Percentiles rank a stretch among this genome's conserved stretches.
Evolutionary conservation across 2,113 vertebrate genomes (phyloP).

Genomic region (Pogonocichla stellata): DNA sequence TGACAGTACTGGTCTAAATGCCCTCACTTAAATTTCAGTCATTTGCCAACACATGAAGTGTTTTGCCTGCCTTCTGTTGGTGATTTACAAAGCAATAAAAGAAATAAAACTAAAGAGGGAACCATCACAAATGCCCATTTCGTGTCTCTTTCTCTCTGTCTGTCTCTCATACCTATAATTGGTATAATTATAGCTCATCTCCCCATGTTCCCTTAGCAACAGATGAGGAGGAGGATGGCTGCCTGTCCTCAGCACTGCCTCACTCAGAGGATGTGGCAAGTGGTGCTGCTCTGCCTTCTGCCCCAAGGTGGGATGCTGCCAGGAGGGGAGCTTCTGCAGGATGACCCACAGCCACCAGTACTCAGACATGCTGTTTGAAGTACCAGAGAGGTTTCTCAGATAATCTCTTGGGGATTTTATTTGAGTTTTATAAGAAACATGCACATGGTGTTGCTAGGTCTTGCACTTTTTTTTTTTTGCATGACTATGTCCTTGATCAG

Average conservation of each 20-base stretch:
- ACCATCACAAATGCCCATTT: not conserved
- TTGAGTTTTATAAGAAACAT: not conserved
- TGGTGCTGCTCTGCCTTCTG: not conserved
- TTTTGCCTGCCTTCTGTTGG: not conserved
- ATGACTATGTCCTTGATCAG: not conserved
- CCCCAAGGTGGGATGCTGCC: not conserved
- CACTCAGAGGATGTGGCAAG: not conserved
- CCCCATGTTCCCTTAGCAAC: conserved; percentile 38
- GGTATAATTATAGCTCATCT: conserved; percentile 42
- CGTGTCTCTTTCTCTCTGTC: not conserved
- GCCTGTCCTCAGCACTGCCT: not conserved
- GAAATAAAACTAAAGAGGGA: not conserved
- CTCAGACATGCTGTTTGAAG: not conserved
- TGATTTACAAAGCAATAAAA: not conserved
- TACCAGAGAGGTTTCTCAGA: not conserved
- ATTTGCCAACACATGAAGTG: accelerated
- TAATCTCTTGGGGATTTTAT: not conserved
- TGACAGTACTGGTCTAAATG: not conserved
- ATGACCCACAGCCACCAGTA: not conserved
- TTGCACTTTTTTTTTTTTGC: not conserved
- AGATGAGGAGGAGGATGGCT: conserved; percentile 36
- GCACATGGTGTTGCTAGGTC: not conserved
- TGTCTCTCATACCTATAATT: conserved; percentile 22
- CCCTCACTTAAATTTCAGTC: not conserved
- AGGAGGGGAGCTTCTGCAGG: not conserved